Base-by-base conservation (phyloP, 2,888 invertebrate species). In the Villa cingulata region DNA sequence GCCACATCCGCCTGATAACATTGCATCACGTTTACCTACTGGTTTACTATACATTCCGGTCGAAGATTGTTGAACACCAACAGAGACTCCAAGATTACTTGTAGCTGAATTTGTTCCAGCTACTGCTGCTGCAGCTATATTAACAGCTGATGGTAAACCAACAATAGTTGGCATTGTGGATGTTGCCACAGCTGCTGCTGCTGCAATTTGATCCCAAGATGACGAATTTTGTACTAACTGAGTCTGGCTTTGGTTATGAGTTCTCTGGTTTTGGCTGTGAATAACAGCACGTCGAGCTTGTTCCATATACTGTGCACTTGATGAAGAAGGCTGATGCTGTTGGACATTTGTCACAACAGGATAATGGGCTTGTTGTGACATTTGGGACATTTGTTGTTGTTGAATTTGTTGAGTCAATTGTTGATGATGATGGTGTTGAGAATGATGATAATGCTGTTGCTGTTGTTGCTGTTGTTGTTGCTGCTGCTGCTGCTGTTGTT, bases 1-100 rank as follows among this genome's bases (percentile, higher is more conserved):
- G 2, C 37, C 60, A 59, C 60, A 51, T 59, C 63, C 70, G 45
- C 70, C 70, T 41, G 72, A 67, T 49, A 71, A 65, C 62, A 72
- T 65, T 23, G 70, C 66, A 54, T 68, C 72, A 45, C 64, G 62
- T 51, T 70, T 70, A 48, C 67, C 66, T 37, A 62, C 59, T 23
- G 57, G 57, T 48, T 55, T 56, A 39, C 55, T 53, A 44, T 54
- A 55, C 54, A 55, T 55, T 39, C 52, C 50, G 16, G 54, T 52
- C 32, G 29, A 12, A 27, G 47, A 47, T 37, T 47, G 47, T 4
- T 16, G 16, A 4, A 23, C 46, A 16, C 41, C 41, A 32, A 46
- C 37, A 16, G 23, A 16, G 3, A 36, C 46, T 14, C 41, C 41
- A 32, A 46, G 37, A 16, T 37, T 39, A 39, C 7, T n/a, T 14